Conservation (phyloP, 1,140 invertebrate species). For the Musca vetustissima region DNA sequence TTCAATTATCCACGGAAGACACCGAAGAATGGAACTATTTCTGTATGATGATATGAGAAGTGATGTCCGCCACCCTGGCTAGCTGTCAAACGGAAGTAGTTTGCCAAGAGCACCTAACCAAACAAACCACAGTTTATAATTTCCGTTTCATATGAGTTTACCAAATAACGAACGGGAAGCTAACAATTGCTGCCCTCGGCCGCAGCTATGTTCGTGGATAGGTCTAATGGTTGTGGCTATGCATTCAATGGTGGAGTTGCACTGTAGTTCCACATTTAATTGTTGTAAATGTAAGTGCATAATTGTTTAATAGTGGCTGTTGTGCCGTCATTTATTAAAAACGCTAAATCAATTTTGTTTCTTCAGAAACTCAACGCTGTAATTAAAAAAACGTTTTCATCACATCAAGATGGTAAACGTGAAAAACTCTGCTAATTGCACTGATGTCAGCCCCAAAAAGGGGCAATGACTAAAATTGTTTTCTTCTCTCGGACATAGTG, state of each 20-base stretch:
- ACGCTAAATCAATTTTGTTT: no score
- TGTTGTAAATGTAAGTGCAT: not conserved
- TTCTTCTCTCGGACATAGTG: no score
- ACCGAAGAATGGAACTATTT: no score
- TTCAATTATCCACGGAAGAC: no score
- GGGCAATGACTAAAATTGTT: no score
- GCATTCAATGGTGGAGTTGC: not conserved
- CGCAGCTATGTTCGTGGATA: not conserved
- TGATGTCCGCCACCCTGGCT: not conserved
- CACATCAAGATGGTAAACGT: no score
- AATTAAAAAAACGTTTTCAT: no score
- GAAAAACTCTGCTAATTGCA: no score
- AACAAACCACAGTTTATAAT: constrained; percentile 2
- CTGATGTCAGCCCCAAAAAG: no score
- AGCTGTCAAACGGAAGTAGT: not conserved
- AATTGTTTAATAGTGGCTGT: not conserved
- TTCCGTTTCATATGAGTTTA: not conserved
- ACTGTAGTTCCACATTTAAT: not conserved
- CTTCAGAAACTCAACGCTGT: no score
- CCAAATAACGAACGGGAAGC: no score
- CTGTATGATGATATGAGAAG: not conserved
- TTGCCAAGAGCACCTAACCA: not conserved
- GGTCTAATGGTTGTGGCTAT: not conserved
- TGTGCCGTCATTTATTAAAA: no score
- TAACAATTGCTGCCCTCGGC: not conserved